Conservation (phyloP, 2,797 vertebrate species). For the Pantherophis alleghaniensis region DNA sequence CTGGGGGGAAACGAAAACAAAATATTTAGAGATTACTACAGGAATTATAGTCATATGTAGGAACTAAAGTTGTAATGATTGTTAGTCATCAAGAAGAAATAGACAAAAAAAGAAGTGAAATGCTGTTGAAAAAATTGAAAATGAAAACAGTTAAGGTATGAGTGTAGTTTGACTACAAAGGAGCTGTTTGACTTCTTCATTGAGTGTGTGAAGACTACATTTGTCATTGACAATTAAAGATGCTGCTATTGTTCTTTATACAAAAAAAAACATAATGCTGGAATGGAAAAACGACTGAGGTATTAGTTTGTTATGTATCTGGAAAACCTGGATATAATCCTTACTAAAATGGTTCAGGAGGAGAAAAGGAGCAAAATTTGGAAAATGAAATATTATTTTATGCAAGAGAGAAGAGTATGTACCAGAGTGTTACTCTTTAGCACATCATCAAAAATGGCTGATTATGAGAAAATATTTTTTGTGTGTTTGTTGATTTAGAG, state of each 20-base stretch:
- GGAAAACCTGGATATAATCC: neutral
- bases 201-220: neutral
- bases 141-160: neutral
- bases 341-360: neutral
- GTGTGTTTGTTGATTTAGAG: neutral
- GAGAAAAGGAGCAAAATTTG: neutral
- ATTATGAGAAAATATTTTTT: neutral
- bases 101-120: neutral
- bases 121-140: neutral
- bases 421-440: neutral
- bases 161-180: neutral
- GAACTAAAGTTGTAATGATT: neutral
- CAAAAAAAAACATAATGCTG: neutral
- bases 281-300: neutral
- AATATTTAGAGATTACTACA: neutral
- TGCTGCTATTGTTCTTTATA: neutral
- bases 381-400: neutral
- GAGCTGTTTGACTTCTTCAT: neutral
- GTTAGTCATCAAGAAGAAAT: neutral
- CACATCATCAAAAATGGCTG: neutral
- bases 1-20: neutral
- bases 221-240: neutral
- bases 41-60: neutral
- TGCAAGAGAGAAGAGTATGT: neutral
- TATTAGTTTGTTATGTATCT: neutral